phyloP scores from a whole-genome alignment of 2,113 vertebrate species.

The Fregetta grallaria region DNA sequence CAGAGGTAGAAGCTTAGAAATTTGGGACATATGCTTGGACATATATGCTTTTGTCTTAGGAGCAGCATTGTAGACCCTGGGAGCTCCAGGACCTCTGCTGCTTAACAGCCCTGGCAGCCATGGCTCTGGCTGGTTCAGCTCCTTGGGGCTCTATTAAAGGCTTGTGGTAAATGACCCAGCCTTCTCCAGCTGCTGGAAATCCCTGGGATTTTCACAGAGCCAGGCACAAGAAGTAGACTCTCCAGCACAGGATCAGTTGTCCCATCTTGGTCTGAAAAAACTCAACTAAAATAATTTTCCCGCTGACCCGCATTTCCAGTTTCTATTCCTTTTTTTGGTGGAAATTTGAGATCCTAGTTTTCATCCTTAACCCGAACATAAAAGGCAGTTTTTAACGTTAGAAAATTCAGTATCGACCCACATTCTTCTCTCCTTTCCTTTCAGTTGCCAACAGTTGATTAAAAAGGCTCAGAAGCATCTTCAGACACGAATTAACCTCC shows the following conservation, averaged over 20 bases:
- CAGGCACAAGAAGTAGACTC: not conserved
- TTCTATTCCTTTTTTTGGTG: not conserved
- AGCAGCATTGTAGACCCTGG: not conserved
- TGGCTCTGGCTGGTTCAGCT: not conserved
- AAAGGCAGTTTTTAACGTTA: not conserved
- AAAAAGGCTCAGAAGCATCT: not conserved
- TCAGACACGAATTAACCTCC: not conserved
- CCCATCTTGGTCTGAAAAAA: not conserved
- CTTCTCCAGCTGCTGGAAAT: not conserved
- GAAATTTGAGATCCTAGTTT: not conserved
- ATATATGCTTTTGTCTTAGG: not conserved
- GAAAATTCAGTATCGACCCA: not conserved
- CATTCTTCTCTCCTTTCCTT: not conserved
- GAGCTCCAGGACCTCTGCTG: not conserved
- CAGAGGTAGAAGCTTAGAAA: not conserved
- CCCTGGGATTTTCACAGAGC: not conserved
- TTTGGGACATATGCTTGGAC: not conserved
- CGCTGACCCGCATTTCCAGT: not conserved
- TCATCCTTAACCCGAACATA: not conserved
- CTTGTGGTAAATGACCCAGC: fast-evolving
- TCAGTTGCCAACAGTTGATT: not conserved
- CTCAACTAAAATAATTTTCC: not conserved
- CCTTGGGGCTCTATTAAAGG: not conserved
- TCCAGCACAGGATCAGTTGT: not conserved
- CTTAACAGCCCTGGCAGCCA: fast-evolving